Evolutionary conservation across 2,888 invertebrate genomes (phyloP), one percentile per base, ranked within the genome.

Genomic region (Ennomos quercinarius): DNA sequence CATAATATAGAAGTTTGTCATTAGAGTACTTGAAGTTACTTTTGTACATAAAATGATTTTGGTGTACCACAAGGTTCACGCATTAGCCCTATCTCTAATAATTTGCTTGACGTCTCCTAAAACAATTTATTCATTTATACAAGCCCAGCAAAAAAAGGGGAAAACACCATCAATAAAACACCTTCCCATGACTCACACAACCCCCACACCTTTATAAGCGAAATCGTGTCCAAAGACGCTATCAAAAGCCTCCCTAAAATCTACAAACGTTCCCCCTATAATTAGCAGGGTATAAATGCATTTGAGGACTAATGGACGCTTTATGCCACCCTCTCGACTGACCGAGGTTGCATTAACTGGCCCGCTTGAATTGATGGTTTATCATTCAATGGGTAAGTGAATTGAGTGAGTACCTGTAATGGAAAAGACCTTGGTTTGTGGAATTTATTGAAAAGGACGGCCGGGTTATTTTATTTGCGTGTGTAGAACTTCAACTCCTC

Each of bases 261-360:
- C 46, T 55, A 54, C 54, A 41, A 48, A 37, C 53, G 42, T 10
- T 45, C 80, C 78, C 81, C 72, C 77, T 77, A 74, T 85, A 84
- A 85, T 84, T 85, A 85, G 80, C 70, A 41, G 74, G 74, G 80
- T 80, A 80, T 84, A 82, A 85, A 84, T 84, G 84, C 84, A 84
- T 85, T 84, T 71, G 68, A 72, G 72, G 67, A 72, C 79, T 84
- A 86, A 86, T 85, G 85, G 83, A 79, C 73, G 71, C 71, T 76
- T 78, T 77, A 74, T 77, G 56, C 72, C 72, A 63, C 74, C 74
- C 62, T 69, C 68, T 67, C 67, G 55, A 68, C 63, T 68, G 68
- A 64, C 66, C 66, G 63, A 34, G 61, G 58, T 61, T 63, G 68
- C 68, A 66, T 66, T 64, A 61, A 63, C 58, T 64, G 56, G 57